Percentiles rank a stretch among this genome's conserved stretches.
These are phyloP conservation scores for Orthosia gothica DNA, from an alignment of 2,888 invertebrate genomes.

Conservation along the genomic window DNA sequence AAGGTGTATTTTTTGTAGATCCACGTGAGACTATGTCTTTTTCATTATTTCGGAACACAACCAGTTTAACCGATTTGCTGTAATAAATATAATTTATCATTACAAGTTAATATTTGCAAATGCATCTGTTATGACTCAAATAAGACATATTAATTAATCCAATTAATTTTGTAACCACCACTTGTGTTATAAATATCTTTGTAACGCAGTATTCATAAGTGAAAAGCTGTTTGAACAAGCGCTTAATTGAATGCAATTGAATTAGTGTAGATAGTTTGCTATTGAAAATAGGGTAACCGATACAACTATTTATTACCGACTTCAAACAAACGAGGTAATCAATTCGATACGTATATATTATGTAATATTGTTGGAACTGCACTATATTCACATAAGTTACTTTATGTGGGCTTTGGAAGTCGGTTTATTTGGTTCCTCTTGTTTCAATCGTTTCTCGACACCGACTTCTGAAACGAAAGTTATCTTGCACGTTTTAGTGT, in stretches of 20 bases:
- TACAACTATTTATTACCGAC: background rate
- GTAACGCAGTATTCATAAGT: constrained; percentile 9
- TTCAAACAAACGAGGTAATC: no score
- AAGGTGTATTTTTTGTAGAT: no score
- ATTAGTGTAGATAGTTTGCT: constrained; percentile 3
- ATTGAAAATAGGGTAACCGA: background rate
- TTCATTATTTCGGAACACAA: no score
- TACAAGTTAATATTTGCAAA: background rate
- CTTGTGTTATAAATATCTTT: constrained; percentile 11
- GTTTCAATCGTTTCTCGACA: no score
- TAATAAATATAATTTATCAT: background rate
- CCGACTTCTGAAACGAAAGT: no score
- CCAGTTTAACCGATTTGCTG: background rate
- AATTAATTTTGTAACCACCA: constrained; percentile 21
- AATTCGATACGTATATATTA: no score
- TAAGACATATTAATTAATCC: background rate
- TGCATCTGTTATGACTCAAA: background rate
- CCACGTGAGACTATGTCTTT: no score
- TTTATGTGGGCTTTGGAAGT: no score
- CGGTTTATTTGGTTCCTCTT: no score
- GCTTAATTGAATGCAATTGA: constrained; percentile 20
- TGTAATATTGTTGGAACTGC: no score
- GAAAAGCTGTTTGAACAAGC: constrained; percentile 9
- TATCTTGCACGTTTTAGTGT: no score
- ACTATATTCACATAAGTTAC: no score